A percentile compares a stretch with the other conserved stretches of the same genome.
Evolutionary conservation across 2,888 invertebrate species (phyloP).

Genomic region (Tuta absoluta): DNA sequence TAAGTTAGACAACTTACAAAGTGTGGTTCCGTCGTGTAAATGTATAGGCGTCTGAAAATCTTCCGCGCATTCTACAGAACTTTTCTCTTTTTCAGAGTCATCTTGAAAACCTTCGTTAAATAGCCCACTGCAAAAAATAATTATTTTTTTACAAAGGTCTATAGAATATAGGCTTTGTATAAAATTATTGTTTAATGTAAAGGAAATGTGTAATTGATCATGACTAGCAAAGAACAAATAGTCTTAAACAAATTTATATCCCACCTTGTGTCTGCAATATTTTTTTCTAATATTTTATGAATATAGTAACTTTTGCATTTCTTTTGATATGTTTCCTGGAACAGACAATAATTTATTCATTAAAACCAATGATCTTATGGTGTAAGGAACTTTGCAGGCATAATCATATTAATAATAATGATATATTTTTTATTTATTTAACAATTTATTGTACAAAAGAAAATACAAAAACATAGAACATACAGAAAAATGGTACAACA

Average conservation of each 20-base stretch:
- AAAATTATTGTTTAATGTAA: no score
- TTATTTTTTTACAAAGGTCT: no score
- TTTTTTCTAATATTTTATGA: constrained; percentile 66
- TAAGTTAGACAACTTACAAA: constrained; percentile 64
- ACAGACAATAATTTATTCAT: background rate
- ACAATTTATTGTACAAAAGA: no score
- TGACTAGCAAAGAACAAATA: background rate
- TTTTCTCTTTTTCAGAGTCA: constrained; percentile 55
- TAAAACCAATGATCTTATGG: no score
- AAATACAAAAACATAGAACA: no score
- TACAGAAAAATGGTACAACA: no score
- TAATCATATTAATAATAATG: no score
- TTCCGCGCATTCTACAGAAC: constrained; percentile 53
- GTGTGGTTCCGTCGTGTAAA: constrained; percentile 68
- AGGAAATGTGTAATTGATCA: no score
- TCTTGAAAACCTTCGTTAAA: constrained; percentile 68
- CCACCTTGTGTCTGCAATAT: constrained; percentile 79
- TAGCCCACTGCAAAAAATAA: constrained; percentile 58
- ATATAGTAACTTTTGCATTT: constrained; percentile 87
- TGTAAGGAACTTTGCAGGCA: no score
- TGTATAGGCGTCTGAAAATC: constrained; percentile 65
- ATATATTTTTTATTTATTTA: no score
- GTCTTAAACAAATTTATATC: constrained; percentile 28
- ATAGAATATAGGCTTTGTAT: background rate
- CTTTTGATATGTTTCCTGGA: constrained; percentile 87